Evolutionary conservation across 2,888 invertebrate species (phyloP), one percentile per base, ranked within the genome.

Genomic region (Drosophila colorata): DNA sequence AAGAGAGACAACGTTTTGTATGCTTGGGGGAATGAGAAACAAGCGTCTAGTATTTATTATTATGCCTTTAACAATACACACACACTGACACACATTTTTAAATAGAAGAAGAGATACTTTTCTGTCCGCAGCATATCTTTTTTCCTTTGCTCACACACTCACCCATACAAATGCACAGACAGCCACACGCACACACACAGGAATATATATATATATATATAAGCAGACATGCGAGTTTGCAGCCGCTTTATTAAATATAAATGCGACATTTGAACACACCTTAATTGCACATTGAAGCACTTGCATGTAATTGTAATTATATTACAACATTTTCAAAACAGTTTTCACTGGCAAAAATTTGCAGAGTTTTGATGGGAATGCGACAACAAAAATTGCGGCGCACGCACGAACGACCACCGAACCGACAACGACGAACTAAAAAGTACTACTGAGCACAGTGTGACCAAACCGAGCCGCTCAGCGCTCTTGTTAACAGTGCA

Each of bases 31-130:
- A 8, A 37, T 35, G 47, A 58, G 52, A 63, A 66, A 48, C 51
- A 51, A 65, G 64, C 77, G 73, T 64, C 84, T 83, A 80, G 80
- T 84, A 83, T 84, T 83, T 83, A 87, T 85, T 81, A 78, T 85
- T 71, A 59, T 73, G 65, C 70, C 76, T 67, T 74, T 65, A 66
- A 78, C 78, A 78, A 78, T 74, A 68, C 75, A 84, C 87, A 87
- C 74, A 83, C 83, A 83, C 87, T 87, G 87, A 85, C 83, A 83
- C 87, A 83, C 85, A 87, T 85, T 87, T 81, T 87, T 81, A 83
- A 83, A 83, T 83, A 83, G 87, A 86, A 80, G 81, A 77, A 78
- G 74, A 87, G 81, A 87, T 83, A 83, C 75, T 84, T 87, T 84
- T 81, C 82, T 81, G 63, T 63, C 57, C 75, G 73, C 78, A 78